Evolutionary conservation across 2,888 invertebrate species (phyloP).

Genomic region (Cosmia pyralina): DNA sequence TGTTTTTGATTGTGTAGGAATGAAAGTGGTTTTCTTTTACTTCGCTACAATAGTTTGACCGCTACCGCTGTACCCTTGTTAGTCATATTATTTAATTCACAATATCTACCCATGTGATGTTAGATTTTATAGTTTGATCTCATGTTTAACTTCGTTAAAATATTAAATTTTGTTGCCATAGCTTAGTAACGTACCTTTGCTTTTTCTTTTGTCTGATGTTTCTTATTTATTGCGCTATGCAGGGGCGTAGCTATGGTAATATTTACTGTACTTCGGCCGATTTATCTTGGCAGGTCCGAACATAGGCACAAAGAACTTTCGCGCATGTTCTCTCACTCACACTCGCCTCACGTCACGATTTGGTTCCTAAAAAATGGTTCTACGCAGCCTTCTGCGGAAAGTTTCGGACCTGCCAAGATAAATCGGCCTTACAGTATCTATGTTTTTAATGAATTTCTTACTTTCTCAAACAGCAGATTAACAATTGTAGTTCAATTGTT

Average conservation of each 20-base stretch:
- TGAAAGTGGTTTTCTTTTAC: background rate
- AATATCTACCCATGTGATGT: too few relatives aligned
- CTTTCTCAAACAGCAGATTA: background rate
- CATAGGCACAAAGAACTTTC: too few relatives aligned
- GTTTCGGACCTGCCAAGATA: too few relatives aligned
- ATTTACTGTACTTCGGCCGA: background rate
- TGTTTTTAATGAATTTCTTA: background rate
- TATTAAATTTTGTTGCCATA: background rate
- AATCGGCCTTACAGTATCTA: background rate
- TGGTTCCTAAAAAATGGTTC: too few relatives aligned
- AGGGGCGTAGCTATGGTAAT: background rate
- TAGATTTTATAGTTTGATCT: background rate
- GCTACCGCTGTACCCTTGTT: background rate
- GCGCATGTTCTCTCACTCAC: too few relatives aligned
- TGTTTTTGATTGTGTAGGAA: background rate
- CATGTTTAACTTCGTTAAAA: background rate
- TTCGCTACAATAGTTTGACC: background rate
- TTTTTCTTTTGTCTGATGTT: slow-evolving; percentile 12
- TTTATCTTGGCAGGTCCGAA: too few relatives aligned
- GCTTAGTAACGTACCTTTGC: background rate
- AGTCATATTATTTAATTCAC: background rate
- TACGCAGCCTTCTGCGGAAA: too few relatives aligned
- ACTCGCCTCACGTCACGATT: too few relatives aligned
- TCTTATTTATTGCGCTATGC: background rate
- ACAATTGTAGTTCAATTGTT: too few relatives aligned